Base-by-base conservation (phyloP, 2,888 invertebrate species). In the Arrhopalites spinosus region DNA sequence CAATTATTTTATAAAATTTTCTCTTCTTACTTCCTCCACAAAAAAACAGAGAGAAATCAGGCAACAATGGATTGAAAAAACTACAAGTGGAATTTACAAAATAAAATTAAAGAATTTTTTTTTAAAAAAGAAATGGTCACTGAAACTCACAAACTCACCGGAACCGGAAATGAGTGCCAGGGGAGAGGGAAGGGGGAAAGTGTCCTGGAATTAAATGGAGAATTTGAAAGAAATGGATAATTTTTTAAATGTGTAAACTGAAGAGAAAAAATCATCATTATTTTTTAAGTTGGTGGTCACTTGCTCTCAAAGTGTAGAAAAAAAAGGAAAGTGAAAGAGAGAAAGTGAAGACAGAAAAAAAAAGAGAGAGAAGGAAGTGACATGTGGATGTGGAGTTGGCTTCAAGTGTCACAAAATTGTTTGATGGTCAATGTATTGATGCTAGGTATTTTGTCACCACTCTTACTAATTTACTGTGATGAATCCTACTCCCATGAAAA, bases 391-490 rank as follows among this genome's bases (percentile, higher is more conserved):
- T 50, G 50, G 50, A n/a, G n/a, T n/a, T n/a, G n/a, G n/a, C n/a
- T n/a, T n/a, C n/a, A n/a, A 50, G 50, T n/a, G n/a, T n/a, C 50
- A n/a, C 50, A n/a, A n/a, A n/a, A n/a, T 50, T n/a, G n/a, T 50
- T 50, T 50, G 15, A 50, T 50, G 50, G 50, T 50, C 50, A 36
- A 36, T 36, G 50, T n/a, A 13, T 50, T 50, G 17, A 50, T 50
- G 50, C 15, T 50, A 8, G 50, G 50, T 53, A 73, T 77, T 53
- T 68, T 67, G 27, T 66, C 67, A 64, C 73, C 59, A 68, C 75
- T 75, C 50, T 74, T 69, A 2, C 15, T 61, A 13, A 68, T 68
- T 61, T 68, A 59, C 56, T 63, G 69, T 45, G 53, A 69, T 53
- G 69, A 2, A 7, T 13, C 43, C 7, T 53, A 25, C 13, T 17